Base-by-base conservation (phyloP, 2,888 invertebrate species). In the Ophioninae sp. region DNA sequence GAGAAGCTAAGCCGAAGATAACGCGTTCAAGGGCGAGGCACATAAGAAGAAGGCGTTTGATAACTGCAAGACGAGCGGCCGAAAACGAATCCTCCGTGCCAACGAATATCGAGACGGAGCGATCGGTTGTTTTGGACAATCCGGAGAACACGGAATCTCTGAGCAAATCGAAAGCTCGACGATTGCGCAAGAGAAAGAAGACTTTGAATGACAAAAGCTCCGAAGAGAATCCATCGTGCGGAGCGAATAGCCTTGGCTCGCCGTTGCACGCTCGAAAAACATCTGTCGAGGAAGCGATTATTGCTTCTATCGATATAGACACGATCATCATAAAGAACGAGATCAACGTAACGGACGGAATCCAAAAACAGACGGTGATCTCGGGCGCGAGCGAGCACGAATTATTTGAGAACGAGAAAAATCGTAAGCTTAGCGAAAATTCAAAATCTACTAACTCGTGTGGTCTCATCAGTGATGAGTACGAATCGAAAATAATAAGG, bases 1-100 rank as follows among this genome's bases (percentile, higher is more conserved):
- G 37, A 65, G 85, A 85, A 23, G 56, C 73, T 23, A 73, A 79
- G 58, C 86, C 86, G 39, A 90, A 89, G 84, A 78, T 90, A 74
- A 89, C 87, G 67, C 88, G 90, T 39, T 90, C 91, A 17, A 80
- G 86, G 72, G 91, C 91, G 2, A 89, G 92, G 74, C 91, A 91
- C 85, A 85, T 91, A 41, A 88, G 92, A 59, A 85, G 91, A 69
- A 91, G 91, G 77, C 89, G 89, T 67, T 85, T 91, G 79, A 87
- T 88, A 61, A 88, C 88, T 69, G 91, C 91, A 41, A 87, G 90
- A 9, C 89, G 86, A 83, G 87, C 87, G 22, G 86, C 87, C 6
- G 83, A 88, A 71, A 79, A 85, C 58, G 71, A 79, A n/a, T 61
- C 30, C 13, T 51, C 63, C 30, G 71, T 13, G 7, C 41, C n/a